A percentile compares a stretch with the other conserved stretches of the same genome.
Conservation (phyloP, 1,140 invertebrate genomes). For the Lutraria rhynchaena region DNA sequence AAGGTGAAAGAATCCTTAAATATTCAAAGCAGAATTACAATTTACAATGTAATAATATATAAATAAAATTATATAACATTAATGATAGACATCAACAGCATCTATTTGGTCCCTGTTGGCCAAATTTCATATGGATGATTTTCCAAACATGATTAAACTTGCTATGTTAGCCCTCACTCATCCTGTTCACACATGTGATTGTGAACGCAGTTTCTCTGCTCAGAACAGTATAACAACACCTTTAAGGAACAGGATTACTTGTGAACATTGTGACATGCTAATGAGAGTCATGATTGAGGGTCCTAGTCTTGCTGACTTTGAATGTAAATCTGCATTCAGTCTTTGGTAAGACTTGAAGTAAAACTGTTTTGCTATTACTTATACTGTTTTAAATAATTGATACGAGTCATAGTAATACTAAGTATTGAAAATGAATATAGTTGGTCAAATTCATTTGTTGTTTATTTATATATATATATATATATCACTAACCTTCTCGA, state of each 20-base stretch:
- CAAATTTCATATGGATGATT: too few relatives aligned
- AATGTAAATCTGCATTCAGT: constrained; percentile 24
- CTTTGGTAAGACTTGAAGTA: neutral
- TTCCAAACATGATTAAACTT: constrained; percentile 32
- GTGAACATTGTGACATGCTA: constrained; percentile 15
- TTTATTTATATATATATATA: too few relatives aligned
- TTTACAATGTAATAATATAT: too few relatives aligned
- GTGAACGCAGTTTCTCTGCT: constrained; percentile 21
- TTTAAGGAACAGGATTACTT: constrained; percentile 7
- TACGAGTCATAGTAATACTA: neutral
- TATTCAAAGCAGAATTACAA: too few relatives aligned
- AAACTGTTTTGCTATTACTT: neutral
- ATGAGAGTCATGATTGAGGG: too few relatives aligned
- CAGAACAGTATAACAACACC: constrained; percentile 32
- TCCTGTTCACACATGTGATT: constrained; percentile 28
- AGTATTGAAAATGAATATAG: constrained; percentile 32
- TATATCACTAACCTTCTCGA: neutral
- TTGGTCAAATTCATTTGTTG: constrained; percentile 4
- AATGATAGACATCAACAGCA: too few relatives aligned
- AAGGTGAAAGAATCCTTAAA: too few relatives aligned
- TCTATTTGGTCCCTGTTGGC: too few relatives aligned
- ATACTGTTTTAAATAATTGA: neutral
- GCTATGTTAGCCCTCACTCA: constrained; percentile 25
- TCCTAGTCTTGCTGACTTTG: too few relatives aligned
- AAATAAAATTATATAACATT: too few relatives aligned